These are phyloP conservation scores for Alviniconcha strummeri DNA, from an alignment of 2,888 invertebrate genomes.

Conservation along the genomic window DNA sequence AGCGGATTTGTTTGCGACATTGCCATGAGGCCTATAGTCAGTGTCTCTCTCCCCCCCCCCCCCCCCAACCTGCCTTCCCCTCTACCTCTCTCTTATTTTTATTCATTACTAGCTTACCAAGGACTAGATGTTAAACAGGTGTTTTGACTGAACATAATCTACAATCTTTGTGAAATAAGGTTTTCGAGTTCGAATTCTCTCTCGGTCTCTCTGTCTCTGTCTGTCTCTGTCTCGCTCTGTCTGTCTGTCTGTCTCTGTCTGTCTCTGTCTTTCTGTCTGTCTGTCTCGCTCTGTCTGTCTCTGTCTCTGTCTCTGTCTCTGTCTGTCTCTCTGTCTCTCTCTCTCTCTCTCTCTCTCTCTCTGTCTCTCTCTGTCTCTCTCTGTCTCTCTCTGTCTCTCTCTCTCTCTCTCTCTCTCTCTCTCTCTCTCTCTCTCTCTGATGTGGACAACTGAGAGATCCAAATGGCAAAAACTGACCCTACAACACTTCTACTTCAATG, in stretches of 20 bases:
- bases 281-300: background rate
- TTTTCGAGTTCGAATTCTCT: too few species aligned
- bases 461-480: too few species aligned
- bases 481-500: too few species aligned
- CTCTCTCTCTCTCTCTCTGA: background rate
- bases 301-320: background rate
- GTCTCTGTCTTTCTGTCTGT: background rate
- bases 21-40: too few species aligned
- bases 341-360: slow-evolving; percentile 21
- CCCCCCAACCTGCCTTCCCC: too few species aligned
- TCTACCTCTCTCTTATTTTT: too few species aligned
- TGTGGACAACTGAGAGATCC: background rate
- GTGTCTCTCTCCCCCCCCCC: too few species aligned
- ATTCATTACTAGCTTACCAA: too few species aligned
- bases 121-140: too few species aligned
- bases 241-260: slow-evolving; percentile 75
- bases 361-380: slow-evolving; percentile 28
- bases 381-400: slow-evolving; percentile 27
- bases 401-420: slow-evolving; percentile 24
- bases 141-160: too few species aligned
- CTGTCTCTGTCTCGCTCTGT: slow-evolving; percentile 83
- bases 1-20: too few species aligned
- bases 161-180: too few species aligned
- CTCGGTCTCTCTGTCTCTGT: background rate
- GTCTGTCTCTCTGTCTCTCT: background rate